Evolutionary conservation across 2,797 vertebrate species (phyloP).

Genomic region (Leptodactylus fallax): DNA sequence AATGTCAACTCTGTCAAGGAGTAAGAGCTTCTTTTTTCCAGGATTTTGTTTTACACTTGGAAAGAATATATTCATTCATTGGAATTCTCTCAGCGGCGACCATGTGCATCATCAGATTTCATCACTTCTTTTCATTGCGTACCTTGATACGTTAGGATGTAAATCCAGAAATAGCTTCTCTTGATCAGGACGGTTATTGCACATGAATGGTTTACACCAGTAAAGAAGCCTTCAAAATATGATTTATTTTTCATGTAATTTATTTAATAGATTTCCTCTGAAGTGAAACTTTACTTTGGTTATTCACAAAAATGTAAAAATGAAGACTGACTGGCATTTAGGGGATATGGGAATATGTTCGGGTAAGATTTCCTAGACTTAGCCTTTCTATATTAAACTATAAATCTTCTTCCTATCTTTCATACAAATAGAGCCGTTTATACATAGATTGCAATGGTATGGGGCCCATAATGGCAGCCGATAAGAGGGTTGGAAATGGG

Average conservation of each 20-base stretch:
- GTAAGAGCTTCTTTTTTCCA: constrained; percentile 27
- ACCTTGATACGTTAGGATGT: constrained; percentile 43
- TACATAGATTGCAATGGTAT: neutral
- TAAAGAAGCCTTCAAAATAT: constrained; percentile 37
- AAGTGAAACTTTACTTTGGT: neutral
- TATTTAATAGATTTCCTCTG: constrained; percentile 46
- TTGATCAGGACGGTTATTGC: constrained; percentile 54
- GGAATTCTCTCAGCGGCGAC: constrained; percentile 41
- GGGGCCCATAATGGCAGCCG: neutral
- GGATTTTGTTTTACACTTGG: constrained; percentile 13
- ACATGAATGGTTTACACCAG: constrained; percentile 43
- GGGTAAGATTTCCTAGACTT: neutral
- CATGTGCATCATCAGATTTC: constrained; percentile 57
- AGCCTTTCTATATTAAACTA: neutral
- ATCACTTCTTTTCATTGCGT: constrained; percentile 56
- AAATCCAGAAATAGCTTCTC: constrained; percentile 43
- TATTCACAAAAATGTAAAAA: constrained; percentile 2
- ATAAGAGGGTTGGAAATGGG: neutral
- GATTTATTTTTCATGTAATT: constrained; percentile 52
- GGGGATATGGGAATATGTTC: too few relatives aligned
- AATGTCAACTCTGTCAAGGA: constrained; percentile 34
- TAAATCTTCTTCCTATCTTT: neutral
- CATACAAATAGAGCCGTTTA: neutral
- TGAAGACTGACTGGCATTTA: neutral
- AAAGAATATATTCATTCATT: constrained; percentile 58